Evolutionary conservation across 2,888 invertebrate genomes (phyloP).

Genomic region (Pocota personata): DNA sequence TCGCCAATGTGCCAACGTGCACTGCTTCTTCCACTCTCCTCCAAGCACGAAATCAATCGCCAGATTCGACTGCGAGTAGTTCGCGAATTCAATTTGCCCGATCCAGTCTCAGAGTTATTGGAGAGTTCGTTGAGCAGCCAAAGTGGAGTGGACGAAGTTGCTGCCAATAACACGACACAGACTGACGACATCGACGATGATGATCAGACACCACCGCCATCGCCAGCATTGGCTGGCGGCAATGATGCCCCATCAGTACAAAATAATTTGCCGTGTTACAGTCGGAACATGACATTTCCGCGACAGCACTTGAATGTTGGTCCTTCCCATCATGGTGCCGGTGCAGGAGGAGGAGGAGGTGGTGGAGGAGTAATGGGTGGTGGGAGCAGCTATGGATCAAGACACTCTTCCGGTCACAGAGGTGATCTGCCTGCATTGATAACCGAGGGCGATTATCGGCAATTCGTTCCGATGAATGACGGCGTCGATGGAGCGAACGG

Average conservation of each 20-base stretch:
- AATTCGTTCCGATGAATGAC: constrained; percentile 75
- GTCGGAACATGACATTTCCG: constrained; percentile 86
- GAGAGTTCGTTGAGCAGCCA: constrained; percentile 83
- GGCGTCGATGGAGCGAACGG: constrained; percentile 79
- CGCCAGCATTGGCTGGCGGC: constrained; percentile 81
- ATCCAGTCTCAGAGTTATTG: constrained; percentile 91
- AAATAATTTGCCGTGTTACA: constrained; percentile 84
- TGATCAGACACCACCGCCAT: constrained; percentile 82
- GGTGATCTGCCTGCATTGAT: constrained; percentile 87
- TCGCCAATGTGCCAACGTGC: constrained; percentile 92
- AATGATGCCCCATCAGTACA: constrained; percentile 77
- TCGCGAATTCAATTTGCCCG: constrained; percentile 96
- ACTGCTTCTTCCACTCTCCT: constrained; percentile 88
- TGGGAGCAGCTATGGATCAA: constrained; percentile 76
- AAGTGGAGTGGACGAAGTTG: constrained; percentile 70
- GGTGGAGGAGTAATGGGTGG: constrained; percentile 69
- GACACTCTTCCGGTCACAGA: constrained; percentile 82
- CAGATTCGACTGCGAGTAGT: constrained; percentile 94
- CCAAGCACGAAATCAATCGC: constrained; percentile 89
- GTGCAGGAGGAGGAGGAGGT: constrained; percentile 72
- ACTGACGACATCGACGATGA: constrained; percentile 80
- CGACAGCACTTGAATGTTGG: constrained; percentile 80
- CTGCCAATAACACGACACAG: constrained; percentile 78
- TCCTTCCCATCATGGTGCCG: constrained; percentile 75
- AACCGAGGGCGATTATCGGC: constrained; percentile 85